Percentiles rank a stretch among this genome's conserved stretches.
phyloP scores from a whole-genome alignment of 2,797 vertebrate genomes.

The Sylvia borin region DNA sequence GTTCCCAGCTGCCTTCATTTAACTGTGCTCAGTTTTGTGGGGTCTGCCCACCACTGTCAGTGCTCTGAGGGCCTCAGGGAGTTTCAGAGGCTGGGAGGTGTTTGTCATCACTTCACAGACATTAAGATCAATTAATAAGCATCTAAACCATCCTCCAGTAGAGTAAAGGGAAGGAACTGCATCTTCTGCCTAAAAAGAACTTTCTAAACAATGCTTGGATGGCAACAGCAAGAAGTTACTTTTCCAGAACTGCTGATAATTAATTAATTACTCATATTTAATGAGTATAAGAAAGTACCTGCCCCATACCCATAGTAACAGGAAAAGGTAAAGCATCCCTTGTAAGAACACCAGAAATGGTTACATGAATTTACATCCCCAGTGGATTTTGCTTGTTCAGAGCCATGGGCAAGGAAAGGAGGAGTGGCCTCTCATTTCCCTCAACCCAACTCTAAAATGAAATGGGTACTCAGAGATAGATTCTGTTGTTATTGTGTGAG shows the following conservation, averaged over 20 bases:
- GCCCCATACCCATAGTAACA: background rate
- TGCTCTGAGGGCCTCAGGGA: rapidly evolving
- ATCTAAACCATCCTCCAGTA: background rate
- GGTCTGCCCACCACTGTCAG: rapidly evolving
- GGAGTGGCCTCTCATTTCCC: background rate
- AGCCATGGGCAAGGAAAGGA: background rate
- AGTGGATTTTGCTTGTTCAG: background rate
- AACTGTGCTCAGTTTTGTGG: background rate
- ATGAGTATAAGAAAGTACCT: background rate
- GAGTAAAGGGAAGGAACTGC: background rate
- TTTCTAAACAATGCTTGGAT: background rate
- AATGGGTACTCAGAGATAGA: background rate
- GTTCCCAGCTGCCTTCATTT: background rate
- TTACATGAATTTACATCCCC: background rate
- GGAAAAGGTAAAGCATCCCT: background rate
- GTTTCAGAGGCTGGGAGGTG: background rate
- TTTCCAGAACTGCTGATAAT: background rate
- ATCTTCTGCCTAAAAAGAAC: background rate
- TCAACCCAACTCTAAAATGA: background rate
- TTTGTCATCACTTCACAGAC: background rate
- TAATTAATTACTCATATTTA: background rate
- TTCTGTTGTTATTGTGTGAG: background rate
- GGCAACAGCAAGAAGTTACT: background rate
- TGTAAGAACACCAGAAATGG: background rate
- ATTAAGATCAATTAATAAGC: background rate